Conservation (phyloP, 1,140 invertebrate genomes). For the Brevipalpus yothersi region DNA sequence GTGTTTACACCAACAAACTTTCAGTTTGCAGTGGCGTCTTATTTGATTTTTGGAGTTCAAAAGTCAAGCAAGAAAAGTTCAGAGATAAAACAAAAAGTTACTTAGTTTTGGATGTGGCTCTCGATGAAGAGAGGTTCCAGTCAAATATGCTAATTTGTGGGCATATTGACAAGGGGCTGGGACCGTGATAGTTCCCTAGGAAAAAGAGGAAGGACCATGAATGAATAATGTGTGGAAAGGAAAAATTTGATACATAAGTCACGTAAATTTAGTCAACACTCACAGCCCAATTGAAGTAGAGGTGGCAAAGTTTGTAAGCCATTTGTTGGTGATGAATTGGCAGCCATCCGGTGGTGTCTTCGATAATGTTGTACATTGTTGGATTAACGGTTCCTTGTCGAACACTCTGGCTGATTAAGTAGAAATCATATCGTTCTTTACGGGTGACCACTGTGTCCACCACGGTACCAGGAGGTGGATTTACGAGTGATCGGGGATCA, state of each 20-base stretch:
- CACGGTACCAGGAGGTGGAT: conserved; percentile 59
- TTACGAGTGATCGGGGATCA: conserved; percentile 19
- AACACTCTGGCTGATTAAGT: conserved; percentile 45
- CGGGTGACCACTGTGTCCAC: conserved; percentile 60
- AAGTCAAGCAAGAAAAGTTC: neutral
- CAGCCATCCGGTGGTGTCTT: conserved; percentile 31
- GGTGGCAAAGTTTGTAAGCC: conserved; percentile 50
- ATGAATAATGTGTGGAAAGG: neutral
- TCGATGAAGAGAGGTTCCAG: conserved; percentile 34
- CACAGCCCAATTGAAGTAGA: conserved; percentile 53
- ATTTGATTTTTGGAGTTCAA: neutral
- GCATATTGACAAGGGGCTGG: conserved; percentile 66
- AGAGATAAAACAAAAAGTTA: neutral
- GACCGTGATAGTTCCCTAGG: conserved; percentile 42
- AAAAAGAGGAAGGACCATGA: neutral
- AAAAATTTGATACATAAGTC: neutral
- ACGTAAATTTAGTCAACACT: neutral
- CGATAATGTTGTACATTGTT: conserved; percentile 49
- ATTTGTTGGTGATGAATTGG: conserved; percentile 43
- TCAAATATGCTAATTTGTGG: conserved; percentile 56
- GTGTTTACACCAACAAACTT: too few species aligned
- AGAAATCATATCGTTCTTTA: conserved; percentile 57
- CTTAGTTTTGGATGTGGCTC: neutral
- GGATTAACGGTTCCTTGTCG: conserved; percentile 46
- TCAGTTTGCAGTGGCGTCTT: too few species aligned